Evolutionary conservation across 2,797 vertebrate species (phyloP).

Genomic region (Nothura maculosa): DNA sequence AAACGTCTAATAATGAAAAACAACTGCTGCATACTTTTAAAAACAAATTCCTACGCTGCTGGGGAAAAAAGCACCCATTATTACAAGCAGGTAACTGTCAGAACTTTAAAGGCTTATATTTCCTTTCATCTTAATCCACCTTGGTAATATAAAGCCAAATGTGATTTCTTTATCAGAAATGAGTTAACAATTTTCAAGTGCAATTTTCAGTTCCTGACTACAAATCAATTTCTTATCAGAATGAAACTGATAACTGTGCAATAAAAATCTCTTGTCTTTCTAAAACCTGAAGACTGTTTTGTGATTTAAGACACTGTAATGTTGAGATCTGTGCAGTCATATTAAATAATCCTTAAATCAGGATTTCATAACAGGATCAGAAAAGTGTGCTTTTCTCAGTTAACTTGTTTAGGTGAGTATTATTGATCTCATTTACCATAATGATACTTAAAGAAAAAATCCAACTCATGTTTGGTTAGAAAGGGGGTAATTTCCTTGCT

Average conservation of each 20-base stretch:
- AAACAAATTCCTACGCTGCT: slow-evolving; percentile 37
- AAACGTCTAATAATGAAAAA: neutral
- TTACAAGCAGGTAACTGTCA: slow-evolving; percentile 12
- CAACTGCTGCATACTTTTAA: neutral
- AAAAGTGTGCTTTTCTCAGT: neutral
- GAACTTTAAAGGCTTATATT: slow-evolving; percentile 47
- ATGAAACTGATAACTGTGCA: slow-evolving; percentile 1
- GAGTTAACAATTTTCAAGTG: neutral
- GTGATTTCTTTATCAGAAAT: slow-evolving; percentile 32
- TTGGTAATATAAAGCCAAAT: neutral
- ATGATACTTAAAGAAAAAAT: neutral
- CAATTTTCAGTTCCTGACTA: slow-evolving; percentile 13
- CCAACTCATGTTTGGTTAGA: neutral
- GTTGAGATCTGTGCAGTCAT: neutral
- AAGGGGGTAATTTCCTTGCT: neutral
- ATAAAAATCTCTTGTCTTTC: slow-evolving; percentile 22
- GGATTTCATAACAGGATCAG: neutral
- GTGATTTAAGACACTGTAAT: neutral
- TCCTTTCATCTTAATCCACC: slow-evolving; percentile 50
- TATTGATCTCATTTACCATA: neutral
- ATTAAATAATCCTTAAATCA: neutral
- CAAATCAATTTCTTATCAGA: neutral
- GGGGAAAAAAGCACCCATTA: slow-evolving; percentile 54
- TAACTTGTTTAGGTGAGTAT: neutral
- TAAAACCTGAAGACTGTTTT: neutral